Evolutionary conservation across 2,888 invertebrate genomes (phyloP).

Genomic region (Tachystola acroxantha): DNA sequence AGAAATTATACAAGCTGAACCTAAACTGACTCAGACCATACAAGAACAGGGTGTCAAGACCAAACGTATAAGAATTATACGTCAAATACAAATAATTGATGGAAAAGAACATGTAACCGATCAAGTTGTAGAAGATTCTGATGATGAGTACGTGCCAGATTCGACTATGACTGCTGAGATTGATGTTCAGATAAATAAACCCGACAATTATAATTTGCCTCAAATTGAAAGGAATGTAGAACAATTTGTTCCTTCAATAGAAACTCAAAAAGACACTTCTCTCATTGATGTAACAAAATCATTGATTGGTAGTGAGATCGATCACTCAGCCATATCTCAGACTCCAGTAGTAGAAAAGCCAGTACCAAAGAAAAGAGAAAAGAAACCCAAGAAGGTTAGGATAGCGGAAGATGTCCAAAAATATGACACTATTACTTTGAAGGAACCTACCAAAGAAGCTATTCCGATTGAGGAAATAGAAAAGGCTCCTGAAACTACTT

Average conservation of each 20-base stretch:
- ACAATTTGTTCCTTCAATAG: conserved; percentile 13
- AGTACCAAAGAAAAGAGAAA: conserved; percentile 10
- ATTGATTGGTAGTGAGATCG: conserved; percentile 15
- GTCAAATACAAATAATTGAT: conserved; percentile 83
- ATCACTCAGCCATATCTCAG: conserved; percentile 5
- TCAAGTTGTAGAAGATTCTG: conserved; percentile 81
- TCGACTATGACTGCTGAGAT: conserved; percentile 8
- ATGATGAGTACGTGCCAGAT: conserved; percentile 18
- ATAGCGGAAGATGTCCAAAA: conserved; percentile 1
- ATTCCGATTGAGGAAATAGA: not conserved
- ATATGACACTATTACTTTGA: not conserved
- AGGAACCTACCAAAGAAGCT: not conserved
- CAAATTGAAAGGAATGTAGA: not conserved
- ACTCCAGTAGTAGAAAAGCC: conserved; percentile 2
- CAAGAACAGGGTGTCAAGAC: conserved; percentile 38
- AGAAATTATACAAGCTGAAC: conserved; percentile 83
- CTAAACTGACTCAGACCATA: conserved; percentile 36
- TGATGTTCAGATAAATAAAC: conserved; percentile 9
- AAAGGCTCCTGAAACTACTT: not conserved
- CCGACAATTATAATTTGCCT: conserved; percentile 7
- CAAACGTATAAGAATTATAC: conserved; percentile 28
- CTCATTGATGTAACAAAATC: not conserved
- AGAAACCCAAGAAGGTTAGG: conserved; percentile 7
- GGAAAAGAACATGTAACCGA: conserved; percentile 87
- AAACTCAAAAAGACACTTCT: not conserved